phyloP scores from a whole-genome alignment of 2,113 vertebrate species.

The Hippocampus barbouri region DNA sequence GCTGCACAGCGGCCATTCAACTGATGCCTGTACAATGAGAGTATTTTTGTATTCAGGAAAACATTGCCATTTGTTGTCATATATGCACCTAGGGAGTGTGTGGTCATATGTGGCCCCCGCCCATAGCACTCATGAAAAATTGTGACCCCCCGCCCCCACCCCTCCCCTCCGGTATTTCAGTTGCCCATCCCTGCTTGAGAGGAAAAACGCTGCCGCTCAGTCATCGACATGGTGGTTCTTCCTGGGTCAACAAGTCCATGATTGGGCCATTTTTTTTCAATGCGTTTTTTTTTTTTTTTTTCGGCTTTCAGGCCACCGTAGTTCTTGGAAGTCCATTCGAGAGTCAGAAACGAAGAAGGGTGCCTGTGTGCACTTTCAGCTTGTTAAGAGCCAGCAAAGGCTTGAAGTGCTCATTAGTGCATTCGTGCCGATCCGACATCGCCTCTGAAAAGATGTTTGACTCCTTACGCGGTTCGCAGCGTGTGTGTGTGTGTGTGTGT shows the following conservation, averaged over 20 bases:
- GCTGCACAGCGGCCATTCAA: too few relatives aligned
- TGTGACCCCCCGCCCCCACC: too few relatives aligned
- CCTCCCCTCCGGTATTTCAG: too few relatives aligned
- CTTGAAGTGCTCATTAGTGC: slow-evolving; percentile 59
- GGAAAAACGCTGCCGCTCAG: not conserved
- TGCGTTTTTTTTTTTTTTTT: too few relatives aligned
- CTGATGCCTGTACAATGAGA: too few relatives aligned
- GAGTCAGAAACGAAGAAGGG: not conserved
- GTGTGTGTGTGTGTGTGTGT: slow-evolving; percentile 4
- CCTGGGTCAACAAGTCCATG: not conserved
- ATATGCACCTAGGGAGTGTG: too few relatives aligned
- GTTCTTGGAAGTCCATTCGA: not conserved
- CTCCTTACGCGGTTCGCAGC: slow-evolving; percentile 27
- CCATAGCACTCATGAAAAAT: too few relatives aligned
- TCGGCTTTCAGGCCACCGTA: not conserved
- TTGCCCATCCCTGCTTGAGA: not conserved
- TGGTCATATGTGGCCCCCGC: too few relatives aligned
- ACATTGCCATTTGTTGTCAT: too few relatives aligned
- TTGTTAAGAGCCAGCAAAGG: slow-evolving; percentile 45
- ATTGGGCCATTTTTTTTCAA: not conserved
- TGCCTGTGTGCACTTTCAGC: slow-evolving; percentile 34
- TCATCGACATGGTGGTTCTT: not conserved
- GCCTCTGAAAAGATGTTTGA: slow-evolving; percentile 53
- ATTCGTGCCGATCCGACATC: slow-evolving; percentile 52
- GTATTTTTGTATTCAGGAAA: too few relatives aligned